Evolutionary conservation across 1,140 invertebrate species (phyloP), one percentile per base, ranked within the genome.

Genomic region (Bombus soroeensis): DNA sequence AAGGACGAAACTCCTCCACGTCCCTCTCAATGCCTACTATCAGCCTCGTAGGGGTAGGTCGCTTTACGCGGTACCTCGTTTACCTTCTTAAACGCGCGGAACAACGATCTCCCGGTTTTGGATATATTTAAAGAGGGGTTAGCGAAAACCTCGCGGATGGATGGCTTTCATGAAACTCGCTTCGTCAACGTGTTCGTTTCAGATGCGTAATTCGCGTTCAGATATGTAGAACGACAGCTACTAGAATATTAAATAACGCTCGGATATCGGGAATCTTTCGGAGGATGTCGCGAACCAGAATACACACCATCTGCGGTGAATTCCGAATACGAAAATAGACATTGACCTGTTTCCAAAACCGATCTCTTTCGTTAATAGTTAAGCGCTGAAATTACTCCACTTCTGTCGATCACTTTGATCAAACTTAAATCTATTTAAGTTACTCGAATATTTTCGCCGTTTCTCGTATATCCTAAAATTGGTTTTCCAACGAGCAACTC

Each of bases 81-180:
- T 87, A 77, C 75, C 88, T 89, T 68, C 80, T 87, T 83, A 87
- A 89, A 83, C 62, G 83, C 79, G 83, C 66, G 79, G 79, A 83
- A 75, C 83, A 86, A 82, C 47, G 32, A 37, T 53, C 22, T 39
- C 25, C 78, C 37, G 22, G 72, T 78, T 62, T 41, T 22, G 39
- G 32, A 18, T 79, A 66, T 32, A 41, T 79, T 62, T 37, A 25
- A 12, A 43, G n/a, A 34, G 13, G n/a, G 28, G 59, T 18, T 22
- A 12, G 13, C 28, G 25, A 15, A 43, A n/a, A n/a, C 57, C 10
- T 57, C 22, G 47, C 47, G 47, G 47, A 53, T 53, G 47, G 47
- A 53, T 53, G 47, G 47, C 6, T 53, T 53, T 53, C 47, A 2
- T 8, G 47, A 53, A 22, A 53, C 5, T 53, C 47, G 47, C 47